Percentiles rank a stretch among this genome's conserved stretches.
Evolutionary conservation across 2,797 vertebrate genomes (phyloP).

Genomic region (Gambusia yucatana): DNA sequence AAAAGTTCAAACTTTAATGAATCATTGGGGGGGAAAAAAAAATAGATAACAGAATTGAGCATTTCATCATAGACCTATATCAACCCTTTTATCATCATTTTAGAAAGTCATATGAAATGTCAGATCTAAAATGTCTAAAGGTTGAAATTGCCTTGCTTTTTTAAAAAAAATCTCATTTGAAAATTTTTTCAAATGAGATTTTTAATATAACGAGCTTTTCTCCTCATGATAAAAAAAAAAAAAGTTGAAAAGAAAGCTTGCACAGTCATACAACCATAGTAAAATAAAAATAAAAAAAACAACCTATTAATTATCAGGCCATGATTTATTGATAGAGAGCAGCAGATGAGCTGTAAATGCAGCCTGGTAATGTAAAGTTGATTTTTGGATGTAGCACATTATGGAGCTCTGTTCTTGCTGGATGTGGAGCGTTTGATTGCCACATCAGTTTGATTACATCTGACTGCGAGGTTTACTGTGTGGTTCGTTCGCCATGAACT

Average conservation of each 20-base stretch:
- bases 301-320: neutral
- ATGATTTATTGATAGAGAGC: neutral
- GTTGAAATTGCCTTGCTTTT: too few relatives aligned
- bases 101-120: too few relatives aligned
- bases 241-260: too few relatives aligned
- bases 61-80: neutral
- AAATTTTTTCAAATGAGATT: too few relatives aligned
- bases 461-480: neutral
- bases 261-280: neutral
- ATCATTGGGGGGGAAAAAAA: neutral
- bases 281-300: neutral
- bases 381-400: neutral
- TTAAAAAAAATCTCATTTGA: too few relatives aligned
- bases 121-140: too few relatives aligned
- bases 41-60: neutral
- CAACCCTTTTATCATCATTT: neutral
- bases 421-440: neutral
- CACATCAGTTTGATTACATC: neutral
- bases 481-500: neutral
- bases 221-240: neutral
- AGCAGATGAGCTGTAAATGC: neutral
- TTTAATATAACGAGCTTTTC: too few relatives aligned
- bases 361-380: neutral
- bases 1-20: neutral
- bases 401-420: neutral